phyloP scores from a whole-genome alignment of 2,113 vertebrate species.

The Toxotes chatareus region DNA sequence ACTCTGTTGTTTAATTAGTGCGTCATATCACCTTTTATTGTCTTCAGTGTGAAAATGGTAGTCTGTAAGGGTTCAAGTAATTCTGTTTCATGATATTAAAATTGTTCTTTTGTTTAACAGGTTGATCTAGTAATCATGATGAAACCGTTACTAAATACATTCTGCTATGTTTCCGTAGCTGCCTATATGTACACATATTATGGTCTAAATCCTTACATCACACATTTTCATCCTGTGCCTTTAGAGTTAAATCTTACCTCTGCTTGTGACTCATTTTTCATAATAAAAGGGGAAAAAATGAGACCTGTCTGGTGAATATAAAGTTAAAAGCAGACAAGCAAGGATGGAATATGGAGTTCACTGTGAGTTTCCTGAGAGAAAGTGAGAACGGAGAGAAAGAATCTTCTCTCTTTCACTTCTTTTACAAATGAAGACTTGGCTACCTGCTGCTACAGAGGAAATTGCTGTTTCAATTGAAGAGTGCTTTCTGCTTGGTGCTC shows the following conservation, averaged over 20 bases:
- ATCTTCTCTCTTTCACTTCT: slow-evolving; percentile 32
- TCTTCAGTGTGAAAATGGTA: too few species aligned
- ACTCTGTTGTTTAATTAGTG: too few species aligned
- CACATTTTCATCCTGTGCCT: not conserved
- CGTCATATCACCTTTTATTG: too few species aligned
- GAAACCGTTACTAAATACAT: not conserved
- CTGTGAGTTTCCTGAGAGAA: slow-evolving; percentile 16
- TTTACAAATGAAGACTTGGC: slow-evolving; percentile 25
- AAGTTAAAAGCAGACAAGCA: slow-evolving; percentile 9
- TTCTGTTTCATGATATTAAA: too few species aligned
- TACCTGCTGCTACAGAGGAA: slow-evolving; percentile 46
- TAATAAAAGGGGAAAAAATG: not conserved
- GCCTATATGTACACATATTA: not conserved
- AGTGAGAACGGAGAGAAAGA: slow-evolving; percentile 21
- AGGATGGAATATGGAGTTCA: slow-evolving; percentile 1
- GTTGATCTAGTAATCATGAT: too few species aligned
- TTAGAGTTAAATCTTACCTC: not conserved
- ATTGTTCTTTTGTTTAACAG: too few species aligned
- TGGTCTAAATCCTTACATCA: not conserved
- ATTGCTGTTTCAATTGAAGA: slow-evolving; percentile 46
- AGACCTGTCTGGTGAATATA: not conserved
- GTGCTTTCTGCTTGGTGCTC: slow-evolving; percentile 23
- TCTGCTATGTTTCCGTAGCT: not conserved
- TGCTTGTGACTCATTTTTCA: slow-evolving; percentile 13
- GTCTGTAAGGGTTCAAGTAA: too few species aligned